These are phyloP conservation scores for Acrobasis consociella DNA, from an alignment of 2,888 invertebrate species.

Conservation along the genomic window DNA sequence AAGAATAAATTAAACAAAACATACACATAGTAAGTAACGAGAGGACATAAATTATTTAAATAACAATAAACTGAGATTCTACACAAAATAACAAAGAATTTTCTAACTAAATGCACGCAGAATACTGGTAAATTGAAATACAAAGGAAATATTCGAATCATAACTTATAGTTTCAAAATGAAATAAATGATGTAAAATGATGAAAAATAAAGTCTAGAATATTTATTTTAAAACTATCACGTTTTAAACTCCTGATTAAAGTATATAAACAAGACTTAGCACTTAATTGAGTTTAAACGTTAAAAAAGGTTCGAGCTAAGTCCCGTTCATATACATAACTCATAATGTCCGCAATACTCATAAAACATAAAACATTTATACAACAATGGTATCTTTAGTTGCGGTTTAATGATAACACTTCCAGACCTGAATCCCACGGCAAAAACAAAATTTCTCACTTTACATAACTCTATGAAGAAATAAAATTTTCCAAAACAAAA, in stretches of 20 bases:
- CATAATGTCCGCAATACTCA: too few species aligned
- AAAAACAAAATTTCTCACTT: not conserved
- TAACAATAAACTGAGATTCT: slow-evolving; percentile 4
- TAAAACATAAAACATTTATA: not conserved
- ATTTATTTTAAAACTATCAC: too few species aligned
- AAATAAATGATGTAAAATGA: too few species aligned
- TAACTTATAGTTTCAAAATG: too few species aligned
- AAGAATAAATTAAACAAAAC: not conserved
- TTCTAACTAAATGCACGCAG: not conserved
- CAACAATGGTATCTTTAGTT: not conserved
- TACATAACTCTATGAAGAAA: too few species aligned
- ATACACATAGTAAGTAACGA: not conserved
- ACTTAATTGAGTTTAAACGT: too few species aligned
- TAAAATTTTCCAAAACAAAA: too few species aligned
- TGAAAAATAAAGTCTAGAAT: too few species aligned
- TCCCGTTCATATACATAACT: too few species aligned
- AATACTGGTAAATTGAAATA: not conserved
- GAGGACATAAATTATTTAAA: not conserved
- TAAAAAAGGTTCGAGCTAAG: too few species aligned
- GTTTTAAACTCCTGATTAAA: too few species aligned
- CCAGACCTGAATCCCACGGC: not conserved
- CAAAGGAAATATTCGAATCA: not conserved
- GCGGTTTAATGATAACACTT: not conserved
- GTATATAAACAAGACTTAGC: too few species aligned
- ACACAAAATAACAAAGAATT: slow-evolving; percentile 1